phyloP scores from a whole-genome alignment of 2,113 vertebrate genomes.

The Cynopterus brachyotis region DNA sequence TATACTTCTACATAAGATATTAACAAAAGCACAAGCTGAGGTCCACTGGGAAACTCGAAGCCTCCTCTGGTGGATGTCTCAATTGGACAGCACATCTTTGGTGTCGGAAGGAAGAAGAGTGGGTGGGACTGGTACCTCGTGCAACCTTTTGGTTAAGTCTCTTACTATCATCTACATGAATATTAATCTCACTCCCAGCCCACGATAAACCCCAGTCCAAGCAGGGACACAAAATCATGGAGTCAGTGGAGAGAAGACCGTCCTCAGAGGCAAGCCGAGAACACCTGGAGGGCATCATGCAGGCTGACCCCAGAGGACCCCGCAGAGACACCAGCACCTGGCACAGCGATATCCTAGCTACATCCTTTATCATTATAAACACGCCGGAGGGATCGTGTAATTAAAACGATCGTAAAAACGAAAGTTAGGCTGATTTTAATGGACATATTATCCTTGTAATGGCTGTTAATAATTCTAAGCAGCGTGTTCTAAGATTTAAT shows the following conservation, averaged over 20 bases:
- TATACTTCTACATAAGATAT: background rate
- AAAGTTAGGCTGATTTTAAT: conserved; percentile 62
- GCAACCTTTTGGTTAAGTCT: background rate
- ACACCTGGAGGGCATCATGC: fast-evolving
- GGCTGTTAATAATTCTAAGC: conserved; percentile 68
- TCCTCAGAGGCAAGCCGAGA: background rate
- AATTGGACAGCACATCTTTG: background rate
- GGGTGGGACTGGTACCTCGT: background rate
- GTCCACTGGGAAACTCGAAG: background rate
- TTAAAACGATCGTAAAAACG: conserved; percentile 52
- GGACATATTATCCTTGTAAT: conserved; percentile 29
- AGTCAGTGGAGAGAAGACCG: background rate
- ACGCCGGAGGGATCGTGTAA: background rate
- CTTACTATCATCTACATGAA: background rate
- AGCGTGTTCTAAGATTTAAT: conserved; percentile 62
- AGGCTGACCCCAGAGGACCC: background rate
- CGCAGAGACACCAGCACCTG: fast-evolving
- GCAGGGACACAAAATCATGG: background rate
- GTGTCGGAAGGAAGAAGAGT: background rate
- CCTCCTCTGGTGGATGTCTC: background rate
- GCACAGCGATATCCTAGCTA: background rate
- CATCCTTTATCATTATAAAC: background rate
- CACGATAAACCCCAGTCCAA: no score
- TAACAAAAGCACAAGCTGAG: background rate
- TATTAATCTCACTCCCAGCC: background rate